A percentile compares a stretch with the other conserved stretches of the same genome.
phyloP scores from a whole-genome alignment of 2,888 invertebrate species.

The Chironomus riparius region DNA sequence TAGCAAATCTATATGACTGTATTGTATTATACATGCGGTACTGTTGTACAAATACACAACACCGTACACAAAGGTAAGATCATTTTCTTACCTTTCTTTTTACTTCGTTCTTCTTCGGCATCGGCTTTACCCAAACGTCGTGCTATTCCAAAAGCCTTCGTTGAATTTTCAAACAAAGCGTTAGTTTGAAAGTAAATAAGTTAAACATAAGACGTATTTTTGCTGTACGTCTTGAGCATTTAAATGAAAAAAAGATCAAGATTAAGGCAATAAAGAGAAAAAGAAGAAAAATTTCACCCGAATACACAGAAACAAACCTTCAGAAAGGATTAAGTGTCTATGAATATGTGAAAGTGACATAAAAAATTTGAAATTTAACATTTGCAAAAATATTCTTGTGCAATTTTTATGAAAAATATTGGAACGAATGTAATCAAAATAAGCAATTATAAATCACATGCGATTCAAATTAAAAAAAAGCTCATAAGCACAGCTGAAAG shows the following conservation, averaged over 20 bases:
- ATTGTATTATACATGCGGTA: background rate
- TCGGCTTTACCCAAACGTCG: background rate
- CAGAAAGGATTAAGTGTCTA: background rate
- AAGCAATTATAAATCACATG: constrained; percentile 27
- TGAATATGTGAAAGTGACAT: background rate
- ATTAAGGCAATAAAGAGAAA: background rate
- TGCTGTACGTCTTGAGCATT: background rate
- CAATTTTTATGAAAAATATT: background rate
- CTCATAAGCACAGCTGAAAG: background rate
- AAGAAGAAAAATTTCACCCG: background rate
- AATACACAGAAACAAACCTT: background rate
- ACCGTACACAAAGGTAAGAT: background rate
- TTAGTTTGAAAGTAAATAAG: constrained; percentile 21
- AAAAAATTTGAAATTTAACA: background rate
- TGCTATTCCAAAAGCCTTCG: background rate
- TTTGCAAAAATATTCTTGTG: background rate
- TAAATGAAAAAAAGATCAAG: constrained; percentile 8
- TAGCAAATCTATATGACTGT: background rate
- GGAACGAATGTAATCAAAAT: constrained; percentile 2
- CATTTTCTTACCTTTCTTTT: constrained; percentile 11
- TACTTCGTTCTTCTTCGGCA: constrained; percentile 10
- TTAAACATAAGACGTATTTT: constrained; percentile 20
- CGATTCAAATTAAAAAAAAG: background rate
- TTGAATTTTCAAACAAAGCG: background rate
- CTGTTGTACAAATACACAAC: background rate